phyloP scores from a whole-genome alignment of 2,888 invertebrate species.

The Drosophila mimica region DNA sequence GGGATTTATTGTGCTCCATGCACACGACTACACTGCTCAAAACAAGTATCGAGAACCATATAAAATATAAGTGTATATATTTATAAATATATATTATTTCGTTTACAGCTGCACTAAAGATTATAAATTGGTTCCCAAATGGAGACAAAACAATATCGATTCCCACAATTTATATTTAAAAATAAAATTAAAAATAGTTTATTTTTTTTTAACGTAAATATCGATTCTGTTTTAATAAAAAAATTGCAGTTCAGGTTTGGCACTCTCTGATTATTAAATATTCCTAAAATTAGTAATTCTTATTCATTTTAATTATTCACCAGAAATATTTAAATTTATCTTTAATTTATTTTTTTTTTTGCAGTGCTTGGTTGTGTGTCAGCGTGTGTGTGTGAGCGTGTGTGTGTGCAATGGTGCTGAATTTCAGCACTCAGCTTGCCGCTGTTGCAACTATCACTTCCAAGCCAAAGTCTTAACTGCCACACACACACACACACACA shows the following conservation, averaged over 20 bases:
- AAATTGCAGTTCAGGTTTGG: neutral
- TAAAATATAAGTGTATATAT: neutral
- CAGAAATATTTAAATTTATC: too few relatives aligned
- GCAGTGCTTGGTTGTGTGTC: constrained; percentile 4
- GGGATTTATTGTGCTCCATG: constrained; percentile 64
- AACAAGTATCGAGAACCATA: neutral
- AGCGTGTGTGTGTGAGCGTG: constrained; percentile 32
- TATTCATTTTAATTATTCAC: too few relatives aligned
- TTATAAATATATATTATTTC: neutral
- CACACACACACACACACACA: neutral
- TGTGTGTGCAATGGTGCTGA: constrained; percentile 65
- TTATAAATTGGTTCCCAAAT: neutral
- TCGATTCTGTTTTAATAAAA: neutral
- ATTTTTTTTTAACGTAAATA: neutral
- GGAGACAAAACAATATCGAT: neutral
- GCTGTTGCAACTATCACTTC: constrained; percentile 46
- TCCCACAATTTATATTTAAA: neutral
- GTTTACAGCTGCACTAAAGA: neutral
- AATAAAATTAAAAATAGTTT: too few relatives aligned
- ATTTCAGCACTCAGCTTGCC: constrained; percentile 64
- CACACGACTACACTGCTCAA: constrained; percentile 1
- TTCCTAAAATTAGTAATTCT: neutral
- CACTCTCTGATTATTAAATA: neutral
- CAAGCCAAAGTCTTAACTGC: constrained; percentile 48
- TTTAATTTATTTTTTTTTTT: neutral